Conservation (phyloP, 2,113 vertebrate genomes). For the Emydura subglobosa region DNA sequence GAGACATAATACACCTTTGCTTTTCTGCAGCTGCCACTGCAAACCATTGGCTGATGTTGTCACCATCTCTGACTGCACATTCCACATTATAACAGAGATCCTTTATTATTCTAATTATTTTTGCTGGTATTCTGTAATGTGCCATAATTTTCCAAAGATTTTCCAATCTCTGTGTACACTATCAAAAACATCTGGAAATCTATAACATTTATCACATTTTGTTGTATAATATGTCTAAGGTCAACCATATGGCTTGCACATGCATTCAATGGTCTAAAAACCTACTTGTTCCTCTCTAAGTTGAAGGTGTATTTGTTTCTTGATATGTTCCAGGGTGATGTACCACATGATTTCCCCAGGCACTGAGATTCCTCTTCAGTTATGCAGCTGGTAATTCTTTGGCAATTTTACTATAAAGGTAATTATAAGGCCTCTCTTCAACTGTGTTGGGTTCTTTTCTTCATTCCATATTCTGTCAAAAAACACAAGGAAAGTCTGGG, state of each 20-base stretch:
- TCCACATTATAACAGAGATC: not conserved
- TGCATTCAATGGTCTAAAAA: not conserved
- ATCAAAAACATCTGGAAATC: not conserved
- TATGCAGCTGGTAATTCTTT: not conserved
- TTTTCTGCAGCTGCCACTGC: not conserved
- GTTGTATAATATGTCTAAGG: not conserved
- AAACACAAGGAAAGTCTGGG: not conserved
- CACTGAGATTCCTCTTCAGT: not conserved
- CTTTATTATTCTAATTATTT: not conserved
- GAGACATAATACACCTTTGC: not conserved
- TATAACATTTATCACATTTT: not conserved
- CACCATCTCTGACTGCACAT: not conserved
- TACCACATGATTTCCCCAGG: not conserved
- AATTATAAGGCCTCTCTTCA: not conserved
- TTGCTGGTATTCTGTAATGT: not conserved
- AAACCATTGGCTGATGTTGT: too few relatives aligned
- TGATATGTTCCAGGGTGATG: not conserved
- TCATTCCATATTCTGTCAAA: not conserved
- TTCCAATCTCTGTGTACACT: not conserved
- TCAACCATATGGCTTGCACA: not conserved
- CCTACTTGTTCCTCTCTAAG: too few relatives aligned
- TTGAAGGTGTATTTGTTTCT: not conserved
- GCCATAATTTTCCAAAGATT: not conserved
- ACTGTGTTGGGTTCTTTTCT: not conserved
- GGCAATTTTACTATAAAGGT: not conserved